These are phyloP conservation scores for Otus sunia DNA, from an alignment of 2,113 vertebrate species.

Conservation along the genomic window DNA sequence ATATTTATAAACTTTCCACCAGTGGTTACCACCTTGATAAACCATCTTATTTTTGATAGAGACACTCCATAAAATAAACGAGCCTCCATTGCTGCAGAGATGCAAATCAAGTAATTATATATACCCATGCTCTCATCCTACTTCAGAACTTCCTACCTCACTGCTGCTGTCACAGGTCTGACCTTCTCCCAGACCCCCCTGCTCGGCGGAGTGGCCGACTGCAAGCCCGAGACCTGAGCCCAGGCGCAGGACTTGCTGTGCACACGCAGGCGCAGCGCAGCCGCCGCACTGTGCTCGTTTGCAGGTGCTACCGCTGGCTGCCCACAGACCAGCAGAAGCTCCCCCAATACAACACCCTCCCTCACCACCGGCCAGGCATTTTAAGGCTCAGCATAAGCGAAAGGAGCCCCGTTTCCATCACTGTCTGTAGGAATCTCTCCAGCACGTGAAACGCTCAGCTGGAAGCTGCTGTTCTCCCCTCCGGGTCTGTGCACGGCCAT, in stretches of 20 bases:
- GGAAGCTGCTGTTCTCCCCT: background rate
- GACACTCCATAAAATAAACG: background rate
- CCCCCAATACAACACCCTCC: background rate
- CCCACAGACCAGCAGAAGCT: background rate
- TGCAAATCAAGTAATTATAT: background rate
- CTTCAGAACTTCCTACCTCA: background rate
- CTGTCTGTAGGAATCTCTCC: background rate
- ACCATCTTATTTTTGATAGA: background rate
- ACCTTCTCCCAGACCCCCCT: background rate
- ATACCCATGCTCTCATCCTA: fast-evolving
- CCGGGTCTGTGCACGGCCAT: background rate
- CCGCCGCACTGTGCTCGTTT: background rate
- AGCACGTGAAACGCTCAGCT: background rate
- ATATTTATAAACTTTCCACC: background rate
- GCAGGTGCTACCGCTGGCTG: background rate
- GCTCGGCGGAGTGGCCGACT: background rate
- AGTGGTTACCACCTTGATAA: background rate
- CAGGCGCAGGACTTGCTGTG: fast-evolving
- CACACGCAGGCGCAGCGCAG: fast-evolving
- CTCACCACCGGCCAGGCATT: fast-evolving
- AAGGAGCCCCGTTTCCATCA: background rate
- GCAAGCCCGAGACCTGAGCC: background rate
- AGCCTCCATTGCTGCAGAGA: background rate
- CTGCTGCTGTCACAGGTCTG: background rate
- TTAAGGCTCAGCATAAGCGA: background rate